Conservation (phyloP, 2,113 vertebrate species). For the Aramus guarauna region DNA sequence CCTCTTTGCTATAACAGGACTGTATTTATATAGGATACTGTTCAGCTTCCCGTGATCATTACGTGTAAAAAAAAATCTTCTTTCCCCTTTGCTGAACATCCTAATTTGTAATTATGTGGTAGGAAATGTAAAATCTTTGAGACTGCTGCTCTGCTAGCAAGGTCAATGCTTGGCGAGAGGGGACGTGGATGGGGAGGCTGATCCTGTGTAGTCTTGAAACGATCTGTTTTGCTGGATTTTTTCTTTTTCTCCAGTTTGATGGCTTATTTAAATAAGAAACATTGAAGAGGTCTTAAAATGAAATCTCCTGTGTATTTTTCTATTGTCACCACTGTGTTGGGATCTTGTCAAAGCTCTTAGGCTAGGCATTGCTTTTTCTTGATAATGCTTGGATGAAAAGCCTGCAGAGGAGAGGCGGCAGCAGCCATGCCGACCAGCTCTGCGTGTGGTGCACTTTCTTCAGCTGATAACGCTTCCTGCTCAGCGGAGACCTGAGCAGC, state of each 20-base stretch:
- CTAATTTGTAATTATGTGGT: background rate
- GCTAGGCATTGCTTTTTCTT: background rate
- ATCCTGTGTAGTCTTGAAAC: background rate
- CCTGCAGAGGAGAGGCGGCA: background rate
- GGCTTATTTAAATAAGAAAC: background rate
- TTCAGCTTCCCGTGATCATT: background rate
- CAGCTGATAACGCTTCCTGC: background rate
- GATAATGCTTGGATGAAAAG: background rate
- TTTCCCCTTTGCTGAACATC: background rate
- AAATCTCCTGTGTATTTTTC: background rate
- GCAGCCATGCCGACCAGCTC: accelerated
- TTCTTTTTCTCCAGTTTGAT: background rate
- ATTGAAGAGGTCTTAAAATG: background rate
- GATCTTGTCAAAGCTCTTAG: background rate
- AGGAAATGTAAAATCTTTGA: background rate
- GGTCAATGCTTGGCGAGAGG: background rate
- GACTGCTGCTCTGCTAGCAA: background rate
- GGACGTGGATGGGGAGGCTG: background rate
- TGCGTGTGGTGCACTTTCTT: background rate
- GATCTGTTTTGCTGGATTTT: background rate
- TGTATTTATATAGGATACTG: background rate
- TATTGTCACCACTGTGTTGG: background rate
- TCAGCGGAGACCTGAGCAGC: background rate
- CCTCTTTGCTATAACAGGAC: background rate
- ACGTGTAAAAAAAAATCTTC: accelerated